These are phyloP conservation scores for Zoanthus gigantus DNA, from an alignment of 92 coral and sea anemone genomes.

Conservation along the genomic window DNA sequence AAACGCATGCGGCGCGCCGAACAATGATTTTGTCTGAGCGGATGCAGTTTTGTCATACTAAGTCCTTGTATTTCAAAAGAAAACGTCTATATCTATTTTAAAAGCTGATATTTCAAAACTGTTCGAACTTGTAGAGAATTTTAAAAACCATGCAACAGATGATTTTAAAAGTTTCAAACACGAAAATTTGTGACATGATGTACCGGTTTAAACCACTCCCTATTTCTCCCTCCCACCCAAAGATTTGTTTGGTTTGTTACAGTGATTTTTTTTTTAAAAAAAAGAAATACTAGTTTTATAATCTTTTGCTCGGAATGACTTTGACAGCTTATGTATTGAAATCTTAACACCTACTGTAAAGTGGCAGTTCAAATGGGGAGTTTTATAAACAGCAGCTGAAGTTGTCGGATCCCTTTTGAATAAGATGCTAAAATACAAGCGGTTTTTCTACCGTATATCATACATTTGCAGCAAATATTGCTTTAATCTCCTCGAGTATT, in stretches of 20 bases:
- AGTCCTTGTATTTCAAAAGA: not conserved
- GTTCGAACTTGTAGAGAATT: not conserved
- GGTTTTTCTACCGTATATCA: not conserved
- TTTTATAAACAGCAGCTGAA: not conserved
- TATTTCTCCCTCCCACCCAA: not conserved
- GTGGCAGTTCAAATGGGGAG: not conserved
- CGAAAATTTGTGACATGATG: not conserved
- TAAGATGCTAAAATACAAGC: not conserved
- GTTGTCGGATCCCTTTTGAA: not conserved
- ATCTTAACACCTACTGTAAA: not conserved
- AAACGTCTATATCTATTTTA: not conserved
- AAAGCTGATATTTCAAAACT: not conserved
- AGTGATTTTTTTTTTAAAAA: not conserved
- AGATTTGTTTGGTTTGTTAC: not conserved
- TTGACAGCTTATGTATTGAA: not conserved
- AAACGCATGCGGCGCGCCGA: not conserved
- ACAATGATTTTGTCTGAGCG: constrained; percentile 1
- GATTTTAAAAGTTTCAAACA: not conserved
- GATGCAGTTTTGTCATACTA: not conserved
- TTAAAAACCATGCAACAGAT: not conserved
- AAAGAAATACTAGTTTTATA: not conserved
- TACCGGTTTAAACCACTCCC: not conserved
- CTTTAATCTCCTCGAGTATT: not conserved
- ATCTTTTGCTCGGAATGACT: not conserved
- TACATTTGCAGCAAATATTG: not conserved